These are phyloP conservation scores for Myiotriccus ornatus DNA, from an alignment of 2,797 vertebrate genomes.

Conservation along the genomic window DNA sequence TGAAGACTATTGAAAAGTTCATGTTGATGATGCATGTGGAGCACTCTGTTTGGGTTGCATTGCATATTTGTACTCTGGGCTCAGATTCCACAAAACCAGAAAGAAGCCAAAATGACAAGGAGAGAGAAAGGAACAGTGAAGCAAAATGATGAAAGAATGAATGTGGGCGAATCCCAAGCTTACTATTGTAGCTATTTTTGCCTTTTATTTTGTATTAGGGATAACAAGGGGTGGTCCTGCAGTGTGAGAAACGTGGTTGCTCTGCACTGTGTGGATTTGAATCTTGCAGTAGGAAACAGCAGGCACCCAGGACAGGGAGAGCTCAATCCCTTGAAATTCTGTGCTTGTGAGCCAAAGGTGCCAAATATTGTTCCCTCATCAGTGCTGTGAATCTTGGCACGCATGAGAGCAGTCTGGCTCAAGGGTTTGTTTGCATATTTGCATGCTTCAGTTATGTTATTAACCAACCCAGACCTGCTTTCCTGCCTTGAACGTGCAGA, in stretches of 20 bases:
- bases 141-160: not conserved
- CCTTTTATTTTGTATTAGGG: not conserved
- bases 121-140: not conserved
- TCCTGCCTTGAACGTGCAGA: not conserved
- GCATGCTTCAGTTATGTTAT: not conserved
- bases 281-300: not conserved
- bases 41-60: not conserved
- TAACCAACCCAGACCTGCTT: not conserved
- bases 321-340: not conserved
- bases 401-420: not conserved
- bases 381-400: not conserved
- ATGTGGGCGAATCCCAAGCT: not conserved
- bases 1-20: not conserved
- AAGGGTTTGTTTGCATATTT: not conserved
- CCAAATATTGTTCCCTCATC: not conserved
- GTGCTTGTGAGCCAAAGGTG: not conserved
- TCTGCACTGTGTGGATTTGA: not conserved
- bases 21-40: not conserved
- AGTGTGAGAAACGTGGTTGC: not conserved
- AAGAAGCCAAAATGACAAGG: not conserved
- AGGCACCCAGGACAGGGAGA: not conserved
- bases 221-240: not conserved
- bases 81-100: not conserved
- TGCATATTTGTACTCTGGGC: accelerated
- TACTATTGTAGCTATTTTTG: not conserved